Base-by-base conservation (phyloP, 1,140 invertebrate species). In the Chrysomallon squamiferum region DNA sequence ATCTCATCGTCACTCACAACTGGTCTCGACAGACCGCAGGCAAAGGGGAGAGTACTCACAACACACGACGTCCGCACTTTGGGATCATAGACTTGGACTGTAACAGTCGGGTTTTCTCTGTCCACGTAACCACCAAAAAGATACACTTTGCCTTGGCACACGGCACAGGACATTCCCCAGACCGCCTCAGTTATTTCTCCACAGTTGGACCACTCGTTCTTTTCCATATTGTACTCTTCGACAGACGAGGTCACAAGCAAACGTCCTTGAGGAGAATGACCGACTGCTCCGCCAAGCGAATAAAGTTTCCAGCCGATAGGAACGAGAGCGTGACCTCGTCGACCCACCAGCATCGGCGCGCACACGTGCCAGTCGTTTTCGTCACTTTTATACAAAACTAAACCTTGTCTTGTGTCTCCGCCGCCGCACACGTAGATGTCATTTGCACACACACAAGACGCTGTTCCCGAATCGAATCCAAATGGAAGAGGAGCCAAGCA, bases 71-170 rank as follows among this genome's bases (percentile, higher is more conserved):
- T 30, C 25, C 63, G 57, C 11, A 57, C 59, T 0, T 38, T 45
- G 1, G 71, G 70, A 59, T 79, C 72, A 61, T 68, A 79, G 30
- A 67, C 73, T 59, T 77, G 77, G 25, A 76, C 68, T 20, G 61
- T 45, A 33, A 61, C 41, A 0, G 69, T 72, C 13, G 73, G 71
- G 13, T 50, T 63, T 18, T 62, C 69, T 32, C 74, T 52, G 35
- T 64, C 45, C 5, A 64, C 52, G 59, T 65, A 65, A 0, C 74
- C 77, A 33, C 77, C 77, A 47, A 76, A 75, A 3, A 72, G 29
- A 52, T 66, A 73, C 41, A 79, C 65, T 57, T 74, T 73, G 22
- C 68, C 68, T 9, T 61, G 33, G 41, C 65, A 38, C 4, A 75
- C 69, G 1, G 69, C 68, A 2, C 59, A 59, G 6, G 77, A 73